Base-by-base conservation (phyloP, 2,888 invertebrate genomes). In the Poecilobothrus nobilitatus region DNA sequence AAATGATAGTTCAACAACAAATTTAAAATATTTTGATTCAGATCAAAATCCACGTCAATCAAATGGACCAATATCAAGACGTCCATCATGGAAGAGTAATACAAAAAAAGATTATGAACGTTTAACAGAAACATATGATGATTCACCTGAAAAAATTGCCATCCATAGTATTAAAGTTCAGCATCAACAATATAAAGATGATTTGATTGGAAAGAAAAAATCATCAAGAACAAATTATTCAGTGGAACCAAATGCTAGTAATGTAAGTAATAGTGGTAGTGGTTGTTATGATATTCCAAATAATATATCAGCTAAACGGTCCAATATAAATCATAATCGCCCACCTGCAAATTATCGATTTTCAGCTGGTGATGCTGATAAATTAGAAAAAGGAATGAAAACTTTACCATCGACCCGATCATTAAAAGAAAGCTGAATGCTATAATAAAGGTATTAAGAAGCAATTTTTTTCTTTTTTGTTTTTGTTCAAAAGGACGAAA, bases 321-420 rank as follows among this genome's bases (percentile, higher is more conserved):
- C 69, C 37, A 72, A 72, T 68, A 68, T 71, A 9, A 70, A 66
- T 33, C 67, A 69, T 15, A 53, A 68, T 68, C 71, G 84, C 71
- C 81, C 70, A 72, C 74, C 75, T 73, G 78, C 75, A 64, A 84
- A 84, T 71, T 88, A 86, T 76, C 83, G 90, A 71, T 88, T 88
- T 78, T 90, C 89, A 63, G 86, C 89, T 12, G 89, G 89, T 69
- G 90, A 90, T 77, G 84, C 89, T 33, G 86, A 87, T 74, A 87
- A 85, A 70, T 82, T 88, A 72, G 84, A 88, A 69, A 85, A 86
- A 70, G 82, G 84, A 12, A 81, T 84, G 69, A 80, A 83, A 64
- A 83, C 86, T 20, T 82, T 88, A 72, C 86, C 88, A 61, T 87
- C 88, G 74, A 87, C 89, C 8, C 84, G 87, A 70, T 89, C 89